Evolutionary conservation across 2,113 vertebrate species (phyloP).

Genomic region (Misgurnus anguillicaudatus): DNA sequence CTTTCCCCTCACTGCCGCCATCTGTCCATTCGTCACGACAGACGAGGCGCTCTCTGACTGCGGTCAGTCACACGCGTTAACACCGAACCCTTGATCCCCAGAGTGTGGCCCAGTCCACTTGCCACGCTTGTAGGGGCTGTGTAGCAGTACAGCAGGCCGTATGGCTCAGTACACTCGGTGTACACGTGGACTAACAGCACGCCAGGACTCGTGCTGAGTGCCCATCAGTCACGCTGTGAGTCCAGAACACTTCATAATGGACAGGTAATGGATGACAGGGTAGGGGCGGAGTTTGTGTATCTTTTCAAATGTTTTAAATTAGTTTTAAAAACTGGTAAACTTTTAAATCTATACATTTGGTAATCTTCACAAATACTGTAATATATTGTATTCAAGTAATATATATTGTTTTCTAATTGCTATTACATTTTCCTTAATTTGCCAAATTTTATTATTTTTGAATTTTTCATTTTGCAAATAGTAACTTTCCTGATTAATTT

Average conservation of each 20-base stretch:
- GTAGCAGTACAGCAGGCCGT: background rate
- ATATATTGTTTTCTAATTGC: no score
- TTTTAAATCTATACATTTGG: no score
- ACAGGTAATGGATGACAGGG: constrained; percentile 1
- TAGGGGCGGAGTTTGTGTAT: background rate
- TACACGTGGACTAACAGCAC: background rate
- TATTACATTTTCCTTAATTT: no score
- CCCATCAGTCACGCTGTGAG: constrained; percentile 1
- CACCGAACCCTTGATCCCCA: constrained; percentile 11
- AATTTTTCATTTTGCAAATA: no score
- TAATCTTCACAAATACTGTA: no score
- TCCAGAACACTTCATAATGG: background rate
- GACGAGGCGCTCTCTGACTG: background rate
- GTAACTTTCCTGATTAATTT: no score
- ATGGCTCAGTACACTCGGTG: background rate
- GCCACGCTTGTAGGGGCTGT: constrained; percentile 16
- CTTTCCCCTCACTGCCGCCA: constrained; percentile 17
- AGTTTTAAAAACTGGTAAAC: no score
- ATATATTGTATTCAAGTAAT: no score
- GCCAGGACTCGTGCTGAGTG: background rate
- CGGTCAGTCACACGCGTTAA: constrained; percentile 22
- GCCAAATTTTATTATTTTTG: no score
- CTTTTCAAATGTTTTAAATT: no score
- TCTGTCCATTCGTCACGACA: constrained; percentile 38
- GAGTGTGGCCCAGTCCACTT: background rate